A percentile compares a stretch with the other conserved stretches of the same genome.
Evolutionary conservation across 2,797 vertebrate genomes (phyloP).

Genomic region (Enteromius viviparus): DNA sequence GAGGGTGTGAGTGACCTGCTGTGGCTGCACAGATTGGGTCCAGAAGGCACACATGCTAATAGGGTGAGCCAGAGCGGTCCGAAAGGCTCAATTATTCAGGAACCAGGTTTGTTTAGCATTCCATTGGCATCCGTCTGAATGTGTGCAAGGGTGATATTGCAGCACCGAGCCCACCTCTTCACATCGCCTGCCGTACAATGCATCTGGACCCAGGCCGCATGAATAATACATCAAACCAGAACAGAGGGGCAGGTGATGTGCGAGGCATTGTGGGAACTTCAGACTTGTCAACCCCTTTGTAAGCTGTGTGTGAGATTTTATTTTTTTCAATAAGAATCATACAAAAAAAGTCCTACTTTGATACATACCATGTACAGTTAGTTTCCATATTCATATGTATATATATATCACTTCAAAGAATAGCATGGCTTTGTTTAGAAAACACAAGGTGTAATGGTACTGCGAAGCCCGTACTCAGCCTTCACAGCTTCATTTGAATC

Average conservation of each 20-base stretch:
- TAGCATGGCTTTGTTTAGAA: not conserved
- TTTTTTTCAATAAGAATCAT: not conserved
- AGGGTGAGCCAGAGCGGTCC: constrained; percentile 35
- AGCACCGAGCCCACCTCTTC: constrained; percentile 17
- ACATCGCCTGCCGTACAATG: constrained; percentile 35
- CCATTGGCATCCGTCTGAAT: constrained; percentile 34
- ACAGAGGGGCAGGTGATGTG: constrained; percentile 47
- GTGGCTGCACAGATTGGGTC: constrained; percentile 64
- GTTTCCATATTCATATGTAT: not conserved
- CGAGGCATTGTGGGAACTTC: constrained; percentile 43
- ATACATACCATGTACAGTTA: not conserved
- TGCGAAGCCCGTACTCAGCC: not conserved
- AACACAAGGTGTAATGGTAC: too few species aligned
- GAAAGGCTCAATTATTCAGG: constrained; percentile 58
- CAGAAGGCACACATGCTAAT: constrained; percentile 60
- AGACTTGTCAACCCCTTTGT: not conserved
- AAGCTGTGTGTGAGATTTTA: not conserved
- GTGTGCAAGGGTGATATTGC: constrained; percentile 32
- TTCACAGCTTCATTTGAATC: not conserved
- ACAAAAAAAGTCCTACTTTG: not conserved
- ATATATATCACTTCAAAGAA: not conserved
- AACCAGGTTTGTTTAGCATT: constrained; percentile 60
- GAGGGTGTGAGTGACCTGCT: constrained; percentile 44
- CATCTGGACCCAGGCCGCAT: constrained; percentile 34
- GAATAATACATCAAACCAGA: constrained; percentile 50